Conservation (phyloP, 30 jellyfish, hydroid and myxozoan species). For the Sanderia malayensis region DNA sequence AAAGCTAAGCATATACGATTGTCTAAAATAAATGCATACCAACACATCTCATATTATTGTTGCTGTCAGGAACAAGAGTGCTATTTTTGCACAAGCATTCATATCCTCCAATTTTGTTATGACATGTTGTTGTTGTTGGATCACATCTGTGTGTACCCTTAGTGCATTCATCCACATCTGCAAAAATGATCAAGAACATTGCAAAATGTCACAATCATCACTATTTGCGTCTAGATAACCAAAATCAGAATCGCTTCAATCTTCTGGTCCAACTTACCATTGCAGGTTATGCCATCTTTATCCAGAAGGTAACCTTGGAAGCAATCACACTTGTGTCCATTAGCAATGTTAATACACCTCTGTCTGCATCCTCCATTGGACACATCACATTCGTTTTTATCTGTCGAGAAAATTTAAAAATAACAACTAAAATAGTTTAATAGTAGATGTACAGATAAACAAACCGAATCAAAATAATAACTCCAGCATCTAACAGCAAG, state of each 20-base stretch:
- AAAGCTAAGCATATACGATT: no score
- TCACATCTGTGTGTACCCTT: constrained; percentile 16
- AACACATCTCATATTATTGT: neutral
- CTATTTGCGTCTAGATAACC: no score
- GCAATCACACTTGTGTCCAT: constrained; percentile 21
- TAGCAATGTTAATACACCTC: constrained; percentile 1
- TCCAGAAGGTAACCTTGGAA: constrained; percentile 8
- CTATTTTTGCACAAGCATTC: constrained; percentile 27
- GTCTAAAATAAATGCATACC: no score
- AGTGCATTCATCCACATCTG: constrained; percentile 21
- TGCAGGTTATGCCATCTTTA: constrained; percentile 24
- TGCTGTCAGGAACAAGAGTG: neutral
- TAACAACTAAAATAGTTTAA: no score
- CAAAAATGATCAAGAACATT: no score
- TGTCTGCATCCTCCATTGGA: constrained; percentile 1
- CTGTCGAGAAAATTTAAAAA: constrained; percentile 3
- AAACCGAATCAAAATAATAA: no score
- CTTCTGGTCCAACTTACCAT: no score
- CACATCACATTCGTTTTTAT: constrained; percentile 20
- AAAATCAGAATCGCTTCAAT: no score
- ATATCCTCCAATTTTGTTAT: constrained; percentile 14
- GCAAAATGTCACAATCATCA: no score
- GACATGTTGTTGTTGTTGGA: constrained; percentile 13
- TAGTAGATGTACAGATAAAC: no score
- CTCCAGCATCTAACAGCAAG: no score